Base-by-base conservation (phyloP, 1,140 invertebrate genomes). In the Eufriesea mexicana region DNA sequence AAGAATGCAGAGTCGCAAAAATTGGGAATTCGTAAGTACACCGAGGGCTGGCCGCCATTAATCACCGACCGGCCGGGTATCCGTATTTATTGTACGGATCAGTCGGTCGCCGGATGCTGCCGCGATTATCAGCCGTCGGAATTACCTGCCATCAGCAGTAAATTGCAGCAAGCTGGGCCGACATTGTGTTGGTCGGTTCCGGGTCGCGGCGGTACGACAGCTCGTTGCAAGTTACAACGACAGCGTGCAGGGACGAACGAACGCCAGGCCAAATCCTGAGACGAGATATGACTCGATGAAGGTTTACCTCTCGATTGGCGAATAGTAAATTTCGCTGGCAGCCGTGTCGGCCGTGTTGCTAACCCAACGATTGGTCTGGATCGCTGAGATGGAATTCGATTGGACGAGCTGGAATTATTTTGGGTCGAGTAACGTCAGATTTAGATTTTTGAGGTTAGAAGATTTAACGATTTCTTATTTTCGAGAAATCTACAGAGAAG, bases 81-180 rank as follows among this genome's bases (percentile, higher is more conserved):
- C 80, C 51, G 82, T 90, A 90, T 87, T 89, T 89, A 90, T 90
- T 86, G 86, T 86, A 78, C 74, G 83, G 82, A 89, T 87, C 84
- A 83, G 59, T 66, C 35, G 64, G 80, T 79, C 45, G 45, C 45
- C 87, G 89, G 84, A 90, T 85, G 86, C 77, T 71, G 78, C 66
- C 72, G 64, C 79, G 79, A 89, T 90, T 90, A 90, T 89, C 89
- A 86, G 84, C 25, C 47, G 78, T 72, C 82, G 80, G 75, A 90
- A 90, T 90, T 89, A 79, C 83, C 84, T 79, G 66, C 75, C 85
- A 89, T 90, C 88, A 89, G 81, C 87, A 84, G 83, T 89, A 87
- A 89, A 90, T 89, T 86, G 83, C 83, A 80, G 49, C 66, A 35
- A 45, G 47, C 55, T 18, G 59, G 10, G 20, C 16, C 71, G 74